phyloP scores from a whole-genome alignment of 1,140 invertebrate species.

The Oreohelix idahoensis region DNA sequence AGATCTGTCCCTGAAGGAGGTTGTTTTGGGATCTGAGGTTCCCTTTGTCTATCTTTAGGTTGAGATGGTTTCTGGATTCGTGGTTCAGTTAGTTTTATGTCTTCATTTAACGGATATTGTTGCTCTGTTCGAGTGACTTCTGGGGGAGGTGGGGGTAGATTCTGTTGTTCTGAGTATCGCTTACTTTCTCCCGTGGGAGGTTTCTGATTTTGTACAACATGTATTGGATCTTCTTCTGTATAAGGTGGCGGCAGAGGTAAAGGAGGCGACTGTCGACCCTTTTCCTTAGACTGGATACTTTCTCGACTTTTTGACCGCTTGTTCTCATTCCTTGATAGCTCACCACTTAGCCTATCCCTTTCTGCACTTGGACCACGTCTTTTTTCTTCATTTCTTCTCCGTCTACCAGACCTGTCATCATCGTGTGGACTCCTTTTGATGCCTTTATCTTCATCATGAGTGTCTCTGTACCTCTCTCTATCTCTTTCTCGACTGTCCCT shows the following conservation, averaged over 20 bases:
- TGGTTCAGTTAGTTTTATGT: background rate
- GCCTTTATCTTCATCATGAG: background rate
- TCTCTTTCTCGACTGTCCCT: conserved; percentile 27
- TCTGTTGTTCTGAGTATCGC: background rate
- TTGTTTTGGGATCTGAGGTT: background rate
- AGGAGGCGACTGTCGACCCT: background rate
- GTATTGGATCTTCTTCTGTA: background rate
- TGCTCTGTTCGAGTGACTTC: too few relatives aligned
- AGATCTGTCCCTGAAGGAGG: background rate
- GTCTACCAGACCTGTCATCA: background rate
- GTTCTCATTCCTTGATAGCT: background rate
- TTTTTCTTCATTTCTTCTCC: background rate
- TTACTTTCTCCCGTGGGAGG: background rate
- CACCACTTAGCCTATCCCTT: background rate
- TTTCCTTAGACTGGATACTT: background rate
- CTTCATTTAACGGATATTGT: background rate
- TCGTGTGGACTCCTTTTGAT: background rate
- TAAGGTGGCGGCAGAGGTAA: conserved; percentile 11
- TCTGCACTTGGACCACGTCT: background rate
- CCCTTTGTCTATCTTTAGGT: background rate
- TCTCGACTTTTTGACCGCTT: conserved; percentile 23
- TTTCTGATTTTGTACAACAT: background rate
- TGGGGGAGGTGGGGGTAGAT: background rate
- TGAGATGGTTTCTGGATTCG: background rate
- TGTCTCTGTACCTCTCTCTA: conserved; percentile 11